Evolutionary conservation across 2,113 vertebrate species (phyloP).

Genomic region (Osmerus mordax): DNA sequence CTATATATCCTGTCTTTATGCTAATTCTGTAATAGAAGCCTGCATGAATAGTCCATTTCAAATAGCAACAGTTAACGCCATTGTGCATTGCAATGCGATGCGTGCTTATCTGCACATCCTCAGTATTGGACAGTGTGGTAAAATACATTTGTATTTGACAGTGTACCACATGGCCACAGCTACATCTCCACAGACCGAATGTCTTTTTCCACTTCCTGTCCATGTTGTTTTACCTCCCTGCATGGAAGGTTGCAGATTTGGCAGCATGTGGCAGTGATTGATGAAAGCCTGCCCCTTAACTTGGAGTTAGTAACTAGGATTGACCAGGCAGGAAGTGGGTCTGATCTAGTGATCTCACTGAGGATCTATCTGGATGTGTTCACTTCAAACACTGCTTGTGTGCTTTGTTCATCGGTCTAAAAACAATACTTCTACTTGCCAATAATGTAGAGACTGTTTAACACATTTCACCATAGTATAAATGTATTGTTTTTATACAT

Average conservation of each 20-base stretch:
- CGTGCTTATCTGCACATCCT: no score
- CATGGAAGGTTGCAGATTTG: constrained; percentile 19
- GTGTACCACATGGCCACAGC: background rate
- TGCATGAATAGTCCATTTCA: no score
- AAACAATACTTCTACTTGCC: background rate
- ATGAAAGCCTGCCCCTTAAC: constrained; percentile 21
- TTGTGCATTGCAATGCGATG: no score
- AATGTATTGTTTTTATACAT: no score
- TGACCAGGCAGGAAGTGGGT: constrained; percentile 37
- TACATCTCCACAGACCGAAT: no score
- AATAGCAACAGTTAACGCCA: no score
- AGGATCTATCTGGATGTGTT: constrained; percentile 8
- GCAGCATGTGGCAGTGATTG: constrained; percentile 18
- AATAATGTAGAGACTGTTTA: no score
- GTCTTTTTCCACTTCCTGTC: constrained; percentile 17
- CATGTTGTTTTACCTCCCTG: constrained; percentile 23
- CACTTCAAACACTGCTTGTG: background rate
- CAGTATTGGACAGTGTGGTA: background rate
- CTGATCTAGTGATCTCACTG: constrained; percentile 11
- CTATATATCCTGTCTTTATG: no score
- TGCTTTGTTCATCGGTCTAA: constrained; percentile 17
- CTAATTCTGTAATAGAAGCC: no score
- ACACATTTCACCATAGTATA: no score
- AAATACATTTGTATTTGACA: background rate
- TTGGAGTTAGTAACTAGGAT: background rate